A percentile compares a stretch with the other conserved stretches of the same genome.
phyloP scores from a whole-genome alignment of 2,888 invertebrate species.

The Meteorus colon region DNA sequence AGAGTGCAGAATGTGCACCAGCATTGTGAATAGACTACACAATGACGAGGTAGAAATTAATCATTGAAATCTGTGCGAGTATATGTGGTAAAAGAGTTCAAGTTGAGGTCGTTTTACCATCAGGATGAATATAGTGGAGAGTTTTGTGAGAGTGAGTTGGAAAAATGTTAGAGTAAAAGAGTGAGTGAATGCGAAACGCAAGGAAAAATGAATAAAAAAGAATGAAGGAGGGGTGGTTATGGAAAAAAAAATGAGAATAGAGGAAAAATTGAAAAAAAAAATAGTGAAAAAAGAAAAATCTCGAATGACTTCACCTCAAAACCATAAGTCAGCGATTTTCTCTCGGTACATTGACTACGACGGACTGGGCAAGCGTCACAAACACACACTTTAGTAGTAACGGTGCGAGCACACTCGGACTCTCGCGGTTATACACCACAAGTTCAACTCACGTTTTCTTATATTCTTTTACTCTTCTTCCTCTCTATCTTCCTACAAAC shows the following conservation, averaged over 20 bases:
- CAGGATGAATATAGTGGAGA: slow-evolving; percentile 33
- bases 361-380: slow-evolving; percentile 44
- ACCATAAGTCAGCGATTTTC: slow-evolving; percentile 73
- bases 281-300: slow-evolving; percentile 55
- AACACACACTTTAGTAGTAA: slow-evolving; percentile 34
- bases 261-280: not conserved
- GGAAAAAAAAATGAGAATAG: slow-evolving; percentile 12
- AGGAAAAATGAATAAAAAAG: not conserved
- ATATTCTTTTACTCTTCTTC: slow-evolving; percentile 28
- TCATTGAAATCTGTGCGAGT: slow-evolving; percentile 69
- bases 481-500: slow-evolving; percentile 8
- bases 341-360: slow-evolving; percentile 71
- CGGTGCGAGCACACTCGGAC: slow-evolving; percentile 31
- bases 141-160: slow-evolving; percentile 3
- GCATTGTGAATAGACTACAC: slow-evolving; percentile 53
- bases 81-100: slow-evolving; percentile 70
- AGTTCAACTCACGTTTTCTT: slow-evolving; percentile 40
- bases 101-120: slow-evolving; percentile 54
- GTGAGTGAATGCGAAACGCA: slow-evolving; percentile 23
- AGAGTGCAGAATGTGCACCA: slow-evolving; percentile 67
- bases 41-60: slow-evolving; percentile 69
- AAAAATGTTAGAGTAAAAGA: slow-evolving; percentile 12
- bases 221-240: slow-evolving; percentile 25
- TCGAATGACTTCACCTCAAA: slow-evolving; percentile 67
- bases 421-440: slow-evolving; percentile 27